phyloP scores from a whole-genome alignment of 2,888 invertebrate species.

The Coelopa pilipes region DNA sequence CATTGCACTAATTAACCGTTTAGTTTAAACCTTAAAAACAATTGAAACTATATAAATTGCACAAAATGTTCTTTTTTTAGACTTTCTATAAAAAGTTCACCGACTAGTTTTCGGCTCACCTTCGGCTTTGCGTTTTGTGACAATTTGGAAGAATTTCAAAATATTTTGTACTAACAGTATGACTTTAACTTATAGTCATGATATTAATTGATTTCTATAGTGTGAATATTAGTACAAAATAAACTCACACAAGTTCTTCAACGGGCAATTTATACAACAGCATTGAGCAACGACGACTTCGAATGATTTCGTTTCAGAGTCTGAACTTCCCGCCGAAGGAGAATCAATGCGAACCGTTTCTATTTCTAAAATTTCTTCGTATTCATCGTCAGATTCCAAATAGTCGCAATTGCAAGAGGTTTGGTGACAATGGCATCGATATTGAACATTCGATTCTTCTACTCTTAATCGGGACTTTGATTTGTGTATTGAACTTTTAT shows the following conservation, averaged over 20 bases:
- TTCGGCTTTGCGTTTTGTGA: neutral
- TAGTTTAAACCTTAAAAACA: too few species aligned
- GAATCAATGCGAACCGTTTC: conserved; percentile 26
- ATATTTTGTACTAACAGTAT: neutral
- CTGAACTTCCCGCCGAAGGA: neutral
- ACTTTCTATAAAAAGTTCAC: too few species aligned
- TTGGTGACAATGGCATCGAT: conserved; percentile 49
- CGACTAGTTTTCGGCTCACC: neutral
- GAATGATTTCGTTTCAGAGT: conserved; percentile 23
- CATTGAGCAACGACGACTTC: conserved; percentile 52
- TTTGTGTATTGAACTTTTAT: neutral
- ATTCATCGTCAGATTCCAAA: conserved; percentile 30
- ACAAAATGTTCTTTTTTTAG: too few species aligned
- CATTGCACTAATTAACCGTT: too few species aligned
- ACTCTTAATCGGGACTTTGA: conserved; percentile 17
- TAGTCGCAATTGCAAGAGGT: conserved; percentile 1
- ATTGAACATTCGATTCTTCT: conserved; percentile 41
- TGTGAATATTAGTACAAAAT: neutral
- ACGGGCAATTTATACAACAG: conserved; percentile 60
- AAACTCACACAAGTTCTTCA: conserved; percentile 61
- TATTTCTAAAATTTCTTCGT: conserved; percentile 37
- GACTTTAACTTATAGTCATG: neutral
- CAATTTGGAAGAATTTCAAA: neutral
- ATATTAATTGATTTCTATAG: neutral
- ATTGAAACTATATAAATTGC: too few species aligned